These are phyloP conservation scores for Drosophila trichaetosa DNA, from an alignment of 2,888 invertebrate genomes.

Conservation along the genomic window DNA sequence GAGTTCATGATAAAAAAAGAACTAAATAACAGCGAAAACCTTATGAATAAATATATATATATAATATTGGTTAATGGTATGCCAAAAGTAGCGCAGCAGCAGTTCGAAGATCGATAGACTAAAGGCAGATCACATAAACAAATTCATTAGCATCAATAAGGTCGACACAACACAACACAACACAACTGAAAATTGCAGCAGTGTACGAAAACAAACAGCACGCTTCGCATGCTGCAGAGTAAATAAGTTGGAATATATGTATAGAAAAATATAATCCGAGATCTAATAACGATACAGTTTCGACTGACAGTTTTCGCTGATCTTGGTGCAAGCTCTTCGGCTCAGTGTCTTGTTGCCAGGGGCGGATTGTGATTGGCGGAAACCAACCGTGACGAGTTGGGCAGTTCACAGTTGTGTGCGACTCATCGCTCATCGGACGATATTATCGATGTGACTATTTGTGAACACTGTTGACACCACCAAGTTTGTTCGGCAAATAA, in stretches of 20 bases:
- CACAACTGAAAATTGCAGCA: conserved; percentile 46
- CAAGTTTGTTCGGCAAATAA: conserved; percentile 60
- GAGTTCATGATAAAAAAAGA: conserved; percentile 25
- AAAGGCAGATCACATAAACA: conserved; percentile 65
- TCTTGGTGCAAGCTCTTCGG: conserved; percentile 19
- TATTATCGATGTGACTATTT: conserved; percentile 39
- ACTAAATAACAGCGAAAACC: conserved; percentile 29
- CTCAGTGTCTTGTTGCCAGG: conserved; percentile 47
- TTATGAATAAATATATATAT: no score
- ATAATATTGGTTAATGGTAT: conserved; percentile 26
- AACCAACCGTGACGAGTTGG: conserved; percentile 14
- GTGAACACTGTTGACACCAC: conserved; percentile 63
- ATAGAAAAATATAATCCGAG: conserved; percentile 18
- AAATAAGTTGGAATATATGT: conserved; percentile 39
- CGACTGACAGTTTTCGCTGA: background rate
- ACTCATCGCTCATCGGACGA: conserved; percentile 43
- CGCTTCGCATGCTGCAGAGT: conserved; percentile 39
- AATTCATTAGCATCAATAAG: conserved; percentile 74
- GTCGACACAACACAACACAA: conserved; percentile 39
- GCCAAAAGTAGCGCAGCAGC: conserved; percentile 56
- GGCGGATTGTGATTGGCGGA: conserved; percentile 5
- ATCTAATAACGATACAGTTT: conserved; percentile 13
- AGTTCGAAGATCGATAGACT: conserved; percentile 23
- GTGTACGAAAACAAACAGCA: conserved; percentile 41
- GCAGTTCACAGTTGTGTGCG: conserved; percentile 72